Percentiles rank a stretch among this genome's conserved stretches.
phyloP scores from a whole-genome alignment of 2,888 invertebrate genomes.

The Tethea ocularis region DNA sequence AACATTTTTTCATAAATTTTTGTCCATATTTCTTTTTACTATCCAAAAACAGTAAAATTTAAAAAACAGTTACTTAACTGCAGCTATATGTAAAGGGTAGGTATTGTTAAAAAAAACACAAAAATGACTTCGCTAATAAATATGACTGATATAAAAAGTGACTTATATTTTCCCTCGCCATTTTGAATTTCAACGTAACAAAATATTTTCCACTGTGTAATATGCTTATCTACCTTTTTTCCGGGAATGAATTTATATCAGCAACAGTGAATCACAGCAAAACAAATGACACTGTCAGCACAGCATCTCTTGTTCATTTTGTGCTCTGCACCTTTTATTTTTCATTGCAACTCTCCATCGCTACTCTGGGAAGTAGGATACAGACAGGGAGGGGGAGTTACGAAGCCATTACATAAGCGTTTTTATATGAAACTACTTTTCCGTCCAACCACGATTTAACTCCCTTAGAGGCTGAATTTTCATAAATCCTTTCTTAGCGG shows the following conservation, averaged over 20 bases:
- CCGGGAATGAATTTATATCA: slow-evolving; percentile 7
- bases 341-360: slow-evolving; percentile 52
- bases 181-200: slow-evolving; percentile 1
- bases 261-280: slow-evolving; percentile 32
- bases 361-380: slow-evolving; percentile 30
- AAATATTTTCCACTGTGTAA: background rate
- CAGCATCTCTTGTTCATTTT: slow-evolving; percentile 55
- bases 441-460: too few relatives aligned
- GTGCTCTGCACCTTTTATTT: slow-evolving; percentile 62
- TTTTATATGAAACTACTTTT: background rate
- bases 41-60: too few relatives aligned
- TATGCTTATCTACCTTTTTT: slow-evolving; percentile 3
- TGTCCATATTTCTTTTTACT: too few relatives aligned
- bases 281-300: slow-evolving; percentile 62
- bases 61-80: too few relatives aligned
- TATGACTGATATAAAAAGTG: background rate
- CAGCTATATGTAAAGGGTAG: too few relatives aligned
- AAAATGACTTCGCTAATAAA: background rate
- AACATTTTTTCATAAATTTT: too few relatives aligned
- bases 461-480: too few relatives aligned
- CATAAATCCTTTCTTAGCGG: too few relatives aligned
- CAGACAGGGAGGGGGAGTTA: slow-evolving; percentile 22
- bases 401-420: slow-evolving; percentile 33
- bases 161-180: background rate
- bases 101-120: background rate